phyloP scores from a whole-genome alignment of 2,113 vertebrate species.

The Zosterops borbonicus region DNA sequence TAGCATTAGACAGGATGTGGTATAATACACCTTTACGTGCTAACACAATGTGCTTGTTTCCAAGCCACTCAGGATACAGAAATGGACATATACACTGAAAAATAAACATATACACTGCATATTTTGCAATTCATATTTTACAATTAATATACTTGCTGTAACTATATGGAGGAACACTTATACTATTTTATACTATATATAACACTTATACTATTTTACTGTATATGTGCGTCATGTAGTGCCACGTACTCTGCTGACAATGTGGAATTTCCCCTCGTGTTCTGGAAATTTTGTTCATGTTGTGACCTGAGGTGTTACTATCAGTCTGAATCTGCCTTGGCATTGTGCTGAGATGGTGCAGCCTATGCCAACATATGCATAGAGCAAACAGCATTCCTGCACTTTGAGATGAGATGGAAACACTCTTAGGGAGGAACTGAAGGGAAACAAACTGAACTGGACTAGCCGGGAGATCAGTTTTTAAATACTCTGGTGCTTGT shows the following conservation, averaged over 20 bases:
- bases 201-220: background rate
- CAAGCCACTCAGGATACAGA: background rate
- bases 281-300: constrained; percentile 63
- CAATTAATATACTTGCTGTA: background rate
- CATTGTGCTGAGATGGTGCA: constrained; percentile 12
- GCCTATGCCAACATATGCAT: constrained; percentile 24
- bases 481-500: background rate
- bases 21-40: background rate
- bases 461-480: background rate
- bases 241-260: constrained; percentile 36
- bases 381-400: background rate
- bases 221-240: constrained; percentile 12
- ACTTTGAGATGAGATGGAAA: background rate
- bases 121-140: background rate
- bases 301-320: constrained; percentile 49
- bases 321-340: constrained; percentile 54
- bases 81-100: background rate
- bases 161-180: background rate
- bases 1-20: background rate
- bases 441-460: background rate
- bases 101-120: background rate
- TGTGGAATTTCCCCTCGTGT: constrained; percentile 43
- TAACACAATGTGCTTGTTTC: background rate
- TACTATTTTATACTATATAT: background rate
- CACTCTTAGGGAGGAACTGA: background rate